These are phyloP conservation scores for Luperina testacea DNA, from an alignment of 2,888 invertebrate species.

Conservation along the genomic window DNA sequence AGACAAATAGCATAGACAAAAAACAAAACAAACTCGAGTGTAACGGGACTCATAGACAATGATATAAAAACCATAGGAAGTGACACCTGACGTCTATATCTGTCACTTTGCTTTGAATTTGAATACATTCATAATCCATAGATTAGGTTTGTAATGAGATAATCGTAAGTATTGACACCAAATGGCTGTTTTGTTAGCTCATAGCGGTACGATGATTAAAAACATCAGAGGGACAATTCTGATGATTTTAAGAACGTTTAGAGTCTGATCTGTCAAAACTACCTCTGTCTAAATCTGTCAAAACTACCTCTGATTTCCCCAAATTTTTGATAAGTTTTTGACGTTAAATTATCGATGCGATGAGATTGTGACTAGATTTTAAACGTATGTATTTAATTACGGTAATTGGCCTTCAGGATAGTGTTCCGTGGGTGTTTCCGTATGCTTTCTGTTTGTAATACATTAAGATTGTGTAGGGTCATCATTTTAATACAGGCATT, in stretches of 20 bases:
- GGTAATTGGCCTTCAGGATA: background rate
- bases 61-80: constrained; percentile 39
- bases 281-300: background rate
- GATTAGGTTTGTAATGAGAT: constrained; percentile 48
- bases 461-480: background rate
- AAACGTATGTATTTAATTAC: background rate
- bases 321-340: background rate
- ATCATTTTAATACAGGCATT: background rate
- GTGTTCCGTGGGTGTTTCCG: background rate
- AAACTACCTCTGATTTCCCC: background rate
- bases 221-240: background rate
- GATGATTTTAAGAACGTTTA: background rate
- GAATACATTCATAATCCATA: constrained; percentile 51
- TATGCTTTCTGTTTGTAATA: background rate
- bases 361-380: background rate
- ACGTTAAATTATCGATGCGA: background rate
- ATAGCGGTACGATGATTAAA: constrained; percentile 1
- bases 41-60: constrained; percentile 46
- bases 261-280: background rate
- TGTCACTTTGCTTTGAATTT: constrained; percentile 50
- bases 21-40: constrained; percentile 34
- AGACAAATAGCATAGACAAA: constrained; percentile 29
- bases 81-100: constrained; percentile 43
- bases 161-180: constrained; percentile 28
- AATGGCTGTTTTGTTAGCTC: constrained; percentile 14